These are phyloP conservation scores for Dermolepida albohirtum DNA, from an alignment of 2,888 invertebrate species.

Conservation along the genomic window DNA sequence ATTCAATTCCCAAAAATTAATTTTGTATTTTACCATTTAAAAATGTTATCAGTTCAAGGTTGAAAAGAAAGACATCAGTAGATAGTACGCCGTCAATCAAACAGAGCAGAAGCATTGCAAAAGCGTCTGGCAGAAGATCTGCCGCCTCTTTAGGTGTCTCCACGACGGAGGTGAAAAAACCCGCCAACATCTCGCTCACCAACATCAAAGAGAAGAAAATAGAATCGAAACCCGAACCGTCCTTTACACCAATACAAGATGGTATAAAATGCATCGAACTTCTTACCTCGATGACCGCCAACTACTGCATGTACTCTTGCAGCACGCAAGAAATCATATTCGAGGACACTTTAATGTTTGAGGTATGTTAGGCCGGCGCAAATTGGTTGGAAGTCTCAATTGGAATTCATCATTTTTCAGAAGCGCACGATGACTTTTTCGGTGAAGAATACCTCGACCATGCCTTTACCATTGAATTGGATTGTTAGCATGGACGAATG, in stretches of 20 bases:
- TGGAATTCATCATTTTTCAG: conserved; percentile 50
- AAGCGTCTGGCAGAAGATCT: not conserved
- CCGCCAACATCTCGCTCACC: conserved; percentile 2
- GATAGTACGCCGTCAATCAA: not conserved
- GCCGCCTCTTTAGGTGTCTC: not conserved
- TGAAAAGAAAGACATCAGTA: not conserved
- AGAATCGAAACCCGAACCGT: conserved; percentile 59
- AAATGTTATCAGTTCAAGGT: not conserved
- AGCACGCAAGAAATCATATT: conserved; percentile 64
- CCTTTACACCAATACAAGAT: conserved; percentile 53
- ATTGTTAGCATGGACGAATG: conserved; percentile 44
- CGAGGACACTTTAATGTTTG: conserved; percentile 70
- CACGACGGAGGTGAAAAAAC: not conserved
- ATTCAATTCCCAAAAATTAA: no score
- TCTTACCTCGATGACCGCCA: conserved; percentile 67
- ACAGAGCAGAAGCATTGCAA: not conserved
- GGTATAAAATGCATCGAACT: conserved; percentile 63
- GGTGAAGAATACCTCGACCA: conserved; percentile 55
- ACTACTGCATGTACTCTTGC: conserved; percentile 68
- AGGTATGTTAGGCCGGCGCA: conserved; percentile 56
- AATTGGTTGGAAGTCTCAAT: conserved; percentile 49
- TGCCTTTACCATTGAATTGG: conserved; percentile 54
- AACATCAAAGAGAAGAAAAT: conserved; percentile 51
- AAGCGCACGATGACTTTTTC: conserved; percentile 51
- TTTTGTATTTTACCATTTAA: no score